phyloP scores from a whole-genome alignment of 2,797 vertebrate genomes.

The Eidolon dupreanum region DNA sequence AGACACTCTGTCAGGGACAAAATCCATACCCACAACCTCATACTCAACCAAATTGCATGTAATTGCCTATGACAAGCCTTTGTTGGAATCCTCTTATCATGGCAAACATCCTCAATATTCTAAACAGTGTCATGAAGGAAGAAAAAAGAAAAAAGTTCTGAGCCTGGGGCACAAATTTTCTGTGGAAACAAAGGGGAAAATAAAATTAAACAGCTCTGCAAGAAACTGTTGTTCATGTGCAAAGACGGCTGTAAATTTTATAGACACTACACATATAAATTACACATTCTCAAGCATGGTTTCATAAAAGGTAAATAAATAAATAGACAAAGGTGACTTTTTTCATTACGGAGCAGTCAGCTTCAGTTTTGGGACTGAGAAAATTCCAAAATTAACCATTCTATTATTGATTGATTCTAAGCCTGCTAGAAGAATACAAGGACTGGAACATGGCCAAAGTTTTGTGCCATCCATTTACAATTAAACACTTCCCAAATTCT shows the following conservation, averaged over 20 bases:
- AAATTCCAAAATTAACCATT: background rate
- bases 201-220: background rate
- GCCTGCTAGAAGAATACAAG: background rate
- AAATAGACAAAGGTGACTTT: slow-evolving; percentile 9
- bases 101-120: slow-evolving; percentile 72
- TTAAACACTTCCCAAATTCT: slow-evolving; percentile 26
- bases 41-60: slow-evolving; percentile 62
- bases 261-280: background rate
- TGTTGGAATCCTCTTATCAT: slow-evolving; percentile 75
- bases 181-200: slow-evolving; percentile 33
- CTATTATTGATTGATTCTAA: slow-evolving; percentile 41
- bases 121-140: slow-evolving; percentile 69
- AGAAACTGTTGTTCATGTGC: background rate
- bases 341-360: background rate
- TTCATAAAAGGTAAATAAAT: slow-evolving; percentile 24
- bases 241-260: background rate
- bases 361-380: background rate
- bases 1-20: slow-evolving; percentile 74
- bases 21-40: slow-evolving; percentile 44
- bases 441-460: slow-evolving; percentile 15
- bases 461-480: background rate
- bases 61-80: slow-evolving; percentile 71
- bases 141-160: slow-evolving; percentile 58
- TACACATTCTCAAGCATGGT: background rate
- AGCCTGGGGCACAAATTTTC: slow-evolving; percentile 69